phyloP scores from a whole-genome alignment of 2,888 invertebrate species.

The Boloria euphrosyne region DNA sequence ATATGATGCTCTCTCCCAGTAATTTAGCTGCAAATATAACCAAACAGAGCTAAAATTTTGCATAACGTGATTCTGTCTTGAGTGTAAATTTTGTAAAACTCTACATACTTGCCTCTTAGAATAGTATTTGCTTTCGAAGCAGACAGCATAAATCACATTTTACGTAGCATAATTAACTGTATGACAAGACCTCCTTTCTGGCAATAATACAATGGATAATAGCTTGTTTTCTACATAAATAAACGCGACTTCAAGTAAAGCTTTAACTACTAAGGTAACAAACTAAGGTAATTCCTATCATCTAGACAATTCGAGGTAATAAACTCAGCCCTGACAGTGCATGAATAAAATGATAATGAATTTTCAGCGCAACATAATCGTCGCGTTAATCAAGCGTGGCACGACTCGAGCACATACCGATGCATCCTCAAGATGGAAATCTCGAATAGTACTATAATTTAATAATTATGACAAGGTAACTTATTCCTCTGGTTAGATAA shows the following conservation, averaged over 20 bases:
- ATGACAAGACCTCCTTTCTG: slow-evolving; percentile 34
- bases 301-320: slow-evolving; percentile 48
- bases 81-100: slow-evolving; percentile 15
- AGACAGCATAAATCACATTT: slow-evolving; percentile 60
- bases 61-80: slow-evolving; percentile 9
- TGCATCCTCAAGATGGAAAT: slow-evolving; percentile 33
- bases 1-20: slow-evolving; percentile 20
- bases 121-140: slow-evolving; percentile 14
- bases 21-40: slow-evolving; percentile 17
- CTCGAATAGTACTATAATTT: slow-evolving; percentile 8
- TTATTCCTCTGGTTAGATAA: too few species aligned
- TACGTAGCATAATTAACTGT: slow-evolving; percentile 61
- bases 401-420: slow-evolving; percentile 49
- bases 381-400: slow-evolving; percentile 61
- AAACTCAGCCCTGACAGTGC: slow-evolving; percentile 51
- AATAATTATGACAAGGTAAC: not conserved
- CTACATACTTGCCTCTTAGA: not conserved
- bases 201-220: not conserved
- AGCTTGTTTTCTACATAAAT: not conserved
- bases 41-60: slow-evolving; percentile 8
- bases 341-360: slow-evolving; percentile 78
- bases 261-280: too few species aligned
- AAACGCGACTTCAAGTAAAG: not conserved
- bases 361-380: slow-evolving; percentile 60
- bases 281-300: not conserved